Evolutionary conservation across 2,113 vertebrate species (phyloP).

Genomic region (Bothrops jararaca): DNA sequence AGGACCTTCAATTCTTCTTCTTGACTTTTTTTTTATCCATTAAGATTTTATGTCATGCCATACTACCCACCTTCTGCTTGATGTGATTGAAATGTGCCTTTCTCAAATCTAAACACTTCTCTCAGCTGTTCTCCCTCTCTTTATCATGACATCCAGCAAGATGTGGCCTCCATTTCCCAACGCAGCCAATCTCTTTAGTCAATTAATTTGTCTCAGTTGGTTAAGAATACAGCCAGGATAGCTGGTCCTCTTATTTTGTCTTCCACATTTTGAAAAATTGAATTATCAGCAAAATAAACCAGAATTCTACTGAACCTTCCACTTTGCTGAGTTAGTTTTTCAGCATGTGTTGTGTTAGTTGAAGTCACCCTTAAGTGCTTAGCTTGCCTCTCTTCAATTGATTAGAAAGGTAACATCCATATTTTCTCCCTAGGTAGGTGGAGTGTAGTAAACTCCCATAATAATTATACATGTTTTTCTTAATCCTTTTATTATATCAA

Average conservation of each 20-base stretch:
- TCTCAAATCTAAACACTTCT: neutral
- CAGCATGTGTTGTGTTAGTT: neutral
- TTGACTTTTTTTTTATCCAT: neutral
- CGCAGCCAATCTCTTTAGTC: neutral
- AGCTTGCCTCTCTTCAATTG: neutral
- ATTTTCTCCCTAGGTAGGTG: neutral
- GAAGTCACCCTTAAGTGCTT: neutral
- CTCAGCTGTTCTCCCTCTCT: neutral
- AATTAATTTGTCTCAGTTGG: neutral
- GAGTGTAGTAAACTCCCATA: neutral
- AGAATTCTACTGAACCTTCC: neutral
- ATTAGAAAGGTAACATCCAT: neutral
- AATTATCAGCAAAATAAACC: neutral
- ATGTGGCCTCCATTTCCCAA: neutral
- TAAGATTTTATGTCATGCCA: neutral
- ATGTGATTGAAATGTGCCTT: neutral
- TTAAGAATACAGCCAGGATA: neutral
- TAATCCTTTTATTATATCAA: neutral
- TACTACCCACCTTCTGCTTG: neutral
- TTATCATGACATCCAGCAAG: neutral
- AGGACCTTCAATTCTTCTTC: neutral
- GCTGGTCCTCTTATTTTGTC: neutral
- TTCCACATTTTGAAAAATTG: neutral
- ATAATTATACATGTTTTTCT: neutral
- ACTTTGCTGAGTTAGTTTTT: neutral